Conservation (phyloP, 2,888 invertebrate genomes). For the Sesia apiformis region DNA sequence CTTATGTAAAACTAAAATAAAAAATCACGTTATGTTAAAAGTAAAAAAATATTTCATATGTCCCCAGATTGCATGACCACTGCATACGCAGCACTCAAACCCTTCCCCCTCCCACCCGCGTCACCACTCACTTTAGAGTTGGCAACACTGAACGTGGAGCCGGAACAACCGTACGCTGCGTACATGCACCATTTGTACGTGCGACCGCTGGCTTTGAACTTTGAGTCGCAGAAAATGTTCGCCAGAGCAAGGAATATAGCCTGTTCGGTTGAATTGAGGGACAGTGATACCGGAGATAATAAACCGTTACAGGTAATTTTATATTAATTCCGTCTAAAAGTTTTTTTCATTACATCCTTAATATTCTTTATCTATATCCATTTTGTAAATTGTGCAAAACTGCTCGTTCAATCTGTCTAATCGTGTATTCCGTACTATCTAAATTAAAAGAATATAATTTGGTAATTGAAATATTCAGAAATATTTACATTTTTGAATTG, state of each 20-base stretch:
- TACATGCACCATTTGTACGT: conserved; percentile 94
- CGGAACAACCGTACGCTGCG: conserved; percentile 86
- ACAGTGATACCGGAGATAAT: conserved; percentile 79
- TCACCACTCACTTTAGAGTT: conserved; percentile 87
- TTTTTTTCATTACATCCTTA: neutral
- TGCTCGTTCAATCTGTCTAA: too few species aligned
- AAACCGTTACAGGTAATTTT: conserved; percentile 79
- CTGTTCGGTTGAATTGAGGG: conserved; percentile 90
- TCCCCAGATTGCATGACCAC: conserved; percentile 86
- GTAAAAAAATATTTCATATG: too few species aligned
- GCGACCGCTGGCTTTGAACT: conserved; percentile 89
- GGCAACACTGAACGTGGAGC: conserved; percentile 83
- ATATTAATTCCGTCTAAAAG: too few species aligned
- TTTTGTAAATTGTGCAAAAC: too few species aligned
- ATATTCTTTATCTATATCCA: too few species aligned
- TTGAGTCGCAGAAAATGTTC: conserved; percentile 93
- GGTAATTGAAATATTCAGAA: too few species aligned
- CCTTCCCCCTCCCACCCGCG: conserved; percentile 87
- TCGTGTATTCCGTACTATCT: too few species aligned
- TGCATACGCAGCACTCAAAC: conserved; percentile 87
- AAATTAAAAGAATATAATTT: too few species aligned
- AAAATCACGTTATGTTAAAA: too few species aligned
- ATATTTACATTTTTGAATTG: too few species aligned
- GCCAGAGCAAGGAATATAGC: conserved; percentile 95
- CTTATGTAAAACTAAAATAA: too few species aligned